A percentile compares a stretch with the other conserved stretches of the same genome.
phyloP scores from a whole-genome alignment of 2,113 vertebrate genomes.

The Gadus chalcogrammus region DNA sequence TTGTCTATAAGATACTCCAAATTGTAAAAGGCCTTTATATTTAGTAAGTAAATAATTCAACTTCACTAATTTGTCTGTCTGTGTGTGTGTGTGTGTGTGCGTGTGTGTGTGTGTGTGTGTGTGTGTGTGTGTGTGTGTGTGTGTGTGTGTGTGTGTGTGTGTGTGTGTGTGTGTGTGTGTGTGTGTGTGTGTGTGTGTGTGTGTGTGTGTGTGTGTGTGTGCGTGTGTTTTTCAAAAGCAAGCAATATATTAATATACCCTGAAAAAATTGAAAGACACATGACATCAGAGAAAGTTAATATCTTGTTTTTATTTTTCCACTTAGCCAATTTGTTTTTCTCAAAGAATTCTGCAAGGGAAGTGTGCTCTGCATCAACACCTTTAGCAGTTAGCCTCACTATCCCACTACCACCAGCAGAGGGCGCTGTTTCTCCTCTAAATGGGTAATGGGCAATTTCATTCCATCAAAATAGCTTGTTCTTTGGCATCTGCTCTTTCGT shows the following conservation, averaged over 20 bases:
- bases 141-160: neutral
- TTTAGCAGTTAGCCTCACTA: slow-evolving; percentile 34
- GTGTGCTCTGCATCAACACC: slow-evolving; percentile 44
- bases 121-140: too few relatives aligned
- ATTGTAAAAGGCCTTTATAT: too few relatives aligned
- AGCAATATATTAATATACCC: slow-evolving; percentile 7
- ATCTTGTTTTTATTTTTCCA: slow-evolving; percentile 58
- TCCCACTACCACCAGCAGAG: slow-evolving; percentile 27
- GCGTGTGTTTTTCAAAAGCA: neutral
- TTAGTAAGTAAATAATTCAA: too few relatives aligned
- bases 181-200: too few relatives aligned
- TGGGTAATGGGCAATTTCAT: slow-evolving; percentile 10
- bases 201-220: too few relatives aligned
- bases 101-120: too few relatives aligned
- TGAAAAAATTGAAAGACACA: slow-evolving; percentile 30
- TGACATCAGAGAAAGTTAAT: slow-evolving; percentile 33
- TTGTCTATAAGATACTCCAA: too few relatives aligned
- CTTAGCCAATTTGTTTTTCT: slow-evolving; percentile 54
- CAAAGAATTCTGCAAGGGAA: slow-evolving; percentile 44
- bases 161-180: too few relatives aligned
- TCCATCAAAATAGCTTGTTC: neutral
- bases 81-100: neutral
- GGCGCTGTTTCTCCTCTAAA: slow-evolving; percentile 26
- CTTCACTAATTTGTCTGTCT: too few relatives aligned
- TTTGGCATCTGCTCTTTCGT: neutral